Conservation (phyloP, 2,888 invertebrate species). For the Eucriotettix oculatus region DNA sequence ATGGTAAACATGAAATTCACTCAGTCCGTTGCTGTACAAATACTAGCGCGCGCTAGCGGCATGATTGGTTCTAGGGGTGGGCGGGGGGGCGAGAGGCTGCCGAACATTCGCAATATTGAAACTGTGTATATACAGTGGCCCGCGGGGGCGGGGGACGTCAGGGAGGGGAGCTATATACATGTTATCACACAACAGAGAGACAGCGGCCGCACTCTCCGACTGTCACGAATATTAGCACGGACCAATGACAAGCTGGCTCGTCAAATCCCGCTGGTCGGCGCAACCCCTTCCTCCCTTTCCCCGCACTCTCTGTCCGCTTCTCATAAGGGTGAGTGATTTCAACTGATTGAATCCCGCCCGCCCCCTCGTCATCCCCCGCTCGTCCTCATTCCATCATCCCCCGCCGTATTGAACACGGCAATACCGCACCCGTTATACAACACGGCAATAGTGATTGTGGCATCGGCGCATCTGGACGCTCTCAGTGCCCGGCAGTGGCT, state of each 20-base stretch:
- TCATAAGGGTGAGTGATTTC: background rate
- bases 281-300: background rate
- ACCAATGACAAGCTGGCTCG: constrained; percentile 8
- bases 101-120: background rate
- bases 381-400: background rate
- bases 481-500: background rate
- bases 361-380: background rate
- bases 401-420: background rate
- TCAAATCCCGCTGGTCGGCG: background rate
- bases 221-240: constrained; percentile 9
- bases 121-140: background rate
- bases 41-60: background rate
- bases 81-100: background rate
- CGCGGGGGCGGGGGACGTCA: background rate
- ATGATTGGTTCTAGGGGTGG: background rate
- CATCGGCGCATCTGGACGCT: background rate
- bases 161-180: background rate
- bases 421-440: background rate
- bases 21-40: background rate
- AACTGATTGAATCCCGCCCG: background rate
- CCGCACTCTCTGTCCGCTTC: background rate
- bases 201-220: background rate
- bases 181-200: background rate
- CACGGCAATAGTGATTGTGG: background rate
- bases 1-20: background rate